A percentile compares a stretch with the other conserved stretches of the same genome.
Conservation (phyloP, 2,113 vertebrate species). For the Columba janthina region DNA sequence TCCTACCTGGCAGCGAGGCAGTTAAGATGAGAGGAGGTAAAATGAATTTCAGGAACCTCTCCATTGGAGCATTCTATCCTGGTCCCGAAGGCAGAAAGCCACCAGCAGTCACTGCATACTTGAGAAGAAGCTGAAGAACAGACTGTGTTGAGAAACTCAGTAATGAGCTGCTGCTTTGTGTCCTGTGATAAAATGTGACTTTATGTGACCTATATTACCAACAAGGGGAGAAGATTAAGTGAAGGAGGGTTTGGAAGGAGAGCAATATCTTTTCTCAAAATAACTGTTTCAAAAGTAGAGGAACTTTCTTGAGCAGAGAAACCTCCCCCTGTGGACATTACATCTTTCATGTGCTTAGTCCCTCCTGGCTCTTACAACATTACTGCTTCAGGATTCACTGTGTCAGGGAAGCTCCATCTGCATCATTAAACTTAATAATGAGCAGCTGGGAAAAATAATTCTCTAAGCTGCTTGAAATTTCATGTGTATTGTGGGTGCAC, state of each 20-base stretch:
- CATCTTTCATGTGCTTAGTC: rapidly evolving
- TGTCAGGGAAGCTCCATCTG: not conserved
- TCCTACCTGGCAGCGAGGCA: constrained; percentile 42
- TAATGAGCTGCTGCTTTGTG: not conserved
- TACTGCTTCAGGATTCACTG: not conserved
- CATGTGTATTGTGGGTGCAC: too few species aligned
- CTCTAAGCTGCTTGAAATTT: not conserved
- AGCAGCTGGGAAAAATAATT: not conserved
- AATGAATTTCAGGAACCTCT: constrained; percentile 24
- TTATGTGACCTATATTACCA: not conserved
- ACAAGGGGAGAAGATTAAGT: not conserved
- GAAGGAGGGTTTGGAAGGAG: not conserved
- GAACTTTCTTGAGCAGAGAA: not conserved
- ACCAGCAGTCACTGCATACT: not conserved
- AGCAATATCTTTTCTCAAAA: not conserved
- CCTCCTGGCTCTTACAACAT: not conserved
- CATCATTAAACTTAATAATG: not conserved
- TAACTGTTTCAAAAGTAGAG: not conserved
- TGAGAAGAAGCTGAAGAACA: not conserved
- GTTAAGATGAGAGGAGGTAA: constrained; percentile 25
- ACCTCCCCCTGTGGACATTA: not conserved
- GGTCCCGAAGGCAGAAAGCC: constrained; percentile 15
- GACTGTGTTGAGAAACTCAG: not conserved
- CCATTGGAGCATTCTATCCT: constrained; percentile 63
- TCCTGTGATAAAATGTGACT: not conserved